phyloP scores from a whole-genome alignment of 64 coral and sea anemone genomes.

The Pocillopora verrucosa region DNA sequence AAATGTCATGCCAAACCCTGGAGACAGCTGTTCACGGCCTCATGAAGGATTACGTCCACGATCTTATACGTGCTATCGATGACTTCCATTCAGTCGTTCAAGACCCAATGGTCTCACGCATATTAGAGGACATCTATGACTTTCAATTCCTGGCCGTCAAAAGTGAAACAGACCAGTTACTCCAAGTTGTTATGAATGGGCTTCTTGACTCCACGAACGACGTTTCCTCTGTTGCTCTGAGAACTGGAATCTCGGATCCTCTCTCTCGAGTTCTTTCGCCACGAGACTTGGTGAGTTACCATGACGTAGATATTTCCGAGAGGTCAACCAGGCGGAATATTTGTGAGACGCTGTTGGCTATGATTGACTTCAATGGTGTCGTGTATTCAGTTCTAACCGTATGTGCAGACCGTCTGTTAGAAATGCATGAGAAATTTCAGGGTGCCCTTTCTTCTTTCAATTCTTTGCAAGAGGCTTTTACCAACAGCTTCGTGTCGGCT shows the following conservation, averaged over 20 bases:
- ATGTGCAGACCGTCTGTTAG: neutral
- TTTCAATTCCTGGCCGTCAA: conserved; percentile 4
- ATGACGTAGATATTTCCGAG: neutral
- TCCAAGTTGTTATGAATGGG: conserved; percentile 16
- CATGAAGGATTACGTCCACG: conserved; percentile 5
- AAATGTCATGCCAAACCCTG: conserved; percentile 36
- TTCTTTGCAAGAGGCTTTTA: neutral
- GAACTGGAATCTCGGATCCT: conserved; percentile 1
- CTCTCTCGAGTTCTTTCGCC: neutral
- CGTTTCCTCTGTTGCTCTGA: neutral
- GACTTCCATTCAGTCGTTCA: neutral
- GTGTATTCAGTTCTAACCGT: conserved; percentile 1
- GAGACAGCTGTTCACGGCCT: neutral
- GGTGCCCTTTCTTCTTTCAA: neutral
- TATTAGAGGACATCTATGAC: conserved; percentile 42
- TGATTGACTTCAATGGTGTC: neutral
- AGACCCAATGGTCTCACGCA: conserved; percentile 3
- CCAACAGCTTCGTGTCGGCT: neutral
- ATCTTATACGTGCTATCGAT: neutral
- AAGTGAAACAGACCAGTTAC: conserved; percentile 9
- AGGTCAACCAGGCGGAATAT: neutral
- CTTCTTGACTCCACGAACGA: conserved; percentile 17
- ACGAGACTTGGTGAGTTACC: neutral
- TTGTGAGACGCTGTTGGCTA: neutral
- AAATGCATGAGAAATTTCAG: neutral